Evolutionary conservation across 2,888 invertebrate genomes (phyloP), one percentile per base, ranked within the genome.

Genomic region (Busseola fusca): DNA sequence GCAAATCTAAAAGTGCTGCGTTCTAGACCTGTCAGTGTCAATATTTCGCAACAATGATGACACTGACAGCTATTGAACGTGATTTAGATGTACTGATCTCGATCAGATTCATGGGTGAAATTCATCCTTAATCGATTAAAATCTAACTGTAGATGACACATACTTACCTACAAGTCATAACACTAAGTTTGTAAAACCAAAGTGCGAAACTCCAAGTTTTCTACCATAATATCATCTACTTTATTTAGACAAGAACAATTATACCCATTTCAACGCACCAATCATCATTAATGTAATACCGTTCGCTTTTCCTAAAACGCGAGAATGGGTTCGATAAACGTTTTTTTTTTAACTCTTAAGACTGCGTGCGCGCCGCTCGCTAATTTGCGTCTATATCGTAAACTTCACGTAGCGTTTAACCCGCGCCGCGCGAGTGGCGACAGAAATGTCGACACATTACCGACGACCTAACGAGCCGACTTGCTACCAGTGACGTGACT

Each of bases 381-480:
- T 89, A 89, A 88, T 88, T 87, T 87, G 86, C 83, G 85, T 84
- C 84, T 82, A 87, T 88, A 87, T 89, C 85, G 82, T 87, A 88
- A 89, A 88, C 85, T 82, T 85, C 83, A 76, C 76, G 81, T 74
- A 78, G 74, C 78, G 81, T 83, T 83, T 81, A 82, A 80, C 85
- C 81, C 79, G 82, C 81, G 75, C 79, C 79, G 82, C 80, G 84
- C 81, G 76, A 86, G 82, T 85, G 87, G 87, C 84, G 90, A 90
- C 91, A 89, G 88, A 86, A 87, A 89, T 89, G 91, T 90, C 89
- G 90, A 90, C 91, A 90, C 90, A 89, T 91, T 89, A 88, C 88
- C 83, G 84, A 84, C 85, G 84, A 86, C 85, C 87, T 91, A 91
- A 91, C 91, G 91, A 91, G 90, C 89, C 82, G 82, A 76, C 84